Evolutionary conservation across 2,888 invertebrate species (phyloP), one percentile per base, ranked within the genome.

Genomic region (Steromphala cineraria): DNA sequence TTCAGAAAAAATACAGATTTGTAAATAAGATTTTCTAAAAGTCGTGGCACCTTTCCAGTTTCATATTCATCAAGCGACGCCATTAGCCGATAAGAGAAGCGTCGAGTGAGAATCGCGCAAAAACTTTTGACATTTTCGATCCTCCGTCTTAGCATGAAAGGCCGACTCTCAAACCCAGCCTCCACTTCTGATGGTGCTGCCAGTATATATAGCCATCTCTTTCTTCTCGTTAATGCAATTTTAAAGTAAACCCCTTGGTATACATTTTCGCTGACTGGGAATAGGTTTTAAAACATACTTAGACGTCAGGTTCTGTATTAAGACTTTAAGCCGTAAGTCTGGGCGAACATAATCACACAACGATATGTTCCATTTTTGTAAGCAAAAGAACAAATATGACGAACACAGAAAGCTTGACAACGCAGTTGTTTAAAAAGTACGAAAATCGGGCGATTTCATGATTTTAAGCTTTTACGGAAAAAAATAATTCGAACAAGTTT

Each of bases 11-110:
- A 62, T 62, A 62, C 62, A 62, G 62, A 62, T 62, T 62, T 62
- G 62, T 62, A 62, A 62, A 62, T 62, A 62, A 62, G 62, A 62
- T 62, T 62, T 62, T 62, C 62, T 4, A 62, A 62, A 62, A 62
- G 62, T 62, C 62, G 62, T 28, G 62, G 62, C 62, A 62, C 28
- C 62, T 62, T 24, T 62, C 62, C 15, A 4, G 28, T 24, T 62
- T 21, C 13, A 62, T 62, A 62, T 24, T 62, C 62, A 19, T 62
- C 62, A 13, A 28, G 28, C 13, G 17, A 8, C 62, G 28, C 62
- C 62, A 62, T 62, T 62, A 62, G 62, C 28, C 62, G 62, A 21
- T 21, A 28, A 62, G 24, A 62, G 62, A 24, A 62, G 24, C 21
- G 28, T 17, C 24, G 28, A 28, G 62, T n/a, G 28, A 62, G 24